Percentiles rank a stretch among this genome's conserved stretches.
These are phyloP conservation scores for Bolinopsis microptera DNA, from an alignment of 37 sponge, comb jelly and placozoan species.

Conservation along the genomic window DNA sequence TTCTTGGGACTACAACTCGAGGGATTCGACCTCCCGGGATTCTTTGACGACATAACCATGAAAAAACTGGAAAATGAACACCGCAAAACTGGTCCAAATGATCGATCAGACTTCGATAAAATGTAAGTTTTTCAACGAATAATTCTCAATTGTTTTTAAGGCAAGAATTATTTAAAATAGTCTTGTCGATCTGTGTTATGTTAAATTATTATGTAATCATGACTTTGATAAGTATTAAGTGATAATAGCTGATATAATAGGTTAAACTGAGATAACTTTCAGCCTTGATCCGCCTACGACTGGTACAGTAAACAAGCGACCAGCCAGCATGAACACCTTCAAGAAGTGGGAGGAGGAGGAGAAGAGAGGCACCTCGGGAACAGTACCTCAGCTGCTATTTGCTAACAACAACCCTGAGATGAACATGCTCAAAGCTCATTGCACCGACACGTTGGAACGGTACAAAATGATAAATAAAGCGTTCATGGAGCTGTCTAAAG, in stretches of 20 bases:
- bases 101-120: constrained; percentile 50
- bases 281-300: constrained; percentile 17
- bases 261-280: neutral
- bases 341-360: constrained; percentile 64
- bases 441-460: constrained; percentile 32
- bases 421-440: constrained; percentile 4
- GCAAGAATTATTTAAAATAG: too few species aligned
- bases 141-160: too few species aligned
- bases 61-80: constrained; percentile 20
- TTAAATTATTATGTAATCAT: too few species aligned
- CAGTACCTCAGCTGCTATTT: constrained; percentile 53
- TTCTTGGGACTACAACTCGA: neutral
- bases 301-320: neutral
- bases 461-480: constrained; percentile 42
- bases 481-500: neutral
- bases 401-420: constrained; percentile 42
- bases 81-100: neutral
- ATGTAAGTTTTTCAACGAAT: constrained; percentile 43
- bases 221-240: neutral
- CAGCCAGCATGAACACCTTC: neutral
- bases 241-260: neutral
- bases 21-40: constrained; percentile 7
- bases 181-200: too few species aligned
- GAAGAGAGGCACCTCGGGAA: constrained; percentile 14
- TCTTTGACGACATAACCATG: constrained; percentile 61